Base-by-base conservation (phyloP, 1,140 invertebrate genomes). In the Drosophila ohnishii region DNA sequence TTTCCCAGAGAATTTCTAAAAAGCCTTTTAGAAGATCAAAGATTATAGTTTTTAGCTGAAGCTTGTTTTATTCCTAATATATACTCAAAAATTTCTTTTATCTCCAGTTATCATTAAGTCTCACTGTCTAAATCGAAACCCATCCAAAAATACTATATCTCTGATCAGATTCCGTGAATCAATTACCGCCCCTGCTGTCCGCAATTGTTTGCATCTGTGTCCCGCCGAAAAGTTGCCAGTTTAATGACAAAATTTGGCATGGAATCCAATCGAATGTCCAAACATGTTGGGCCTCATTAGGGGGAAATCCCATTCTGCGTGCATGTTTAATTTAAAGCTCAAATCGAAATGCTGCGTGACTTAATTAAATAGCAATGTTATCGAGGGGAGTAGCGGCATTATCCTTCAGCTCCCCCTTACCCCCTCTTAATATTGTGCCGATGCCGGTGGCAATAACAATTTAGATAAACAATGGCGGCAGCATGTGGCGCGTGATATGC, bases 281-380 rank as follows among this genome's bases (percentile, higher is more conserved):
- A 78, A 55, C 66, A 75, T 62, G 60, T 65, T 48, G 35, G 60
- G 51, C 45, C 76, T 78, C 79, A 87, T 87, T 86, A 82, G 48
- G 50, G n/a, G 8, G 9, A 50, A 76, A 72, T 65, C 75, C 22
- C 65, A 45, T 47, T 62, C 40, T 40, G 14, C 25, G 50, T 14
- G 59, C 56, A 67, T 71, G 74, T 79, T 86, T 71, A 86, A 86
- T 86, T 81, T 79, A 83, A 87, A 79, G 66, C 83, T 45, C 13
- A 48, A 79, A 76, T 86, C 72, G 79, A 87, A 77, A 86, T 87
- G 75, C 69, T 86, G 83, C 83, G 83, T 86, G 83, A 86, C 83
- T 86, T 83, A 86, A 86, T 86, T 86, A 86, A 83, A 87, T 86
- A 83, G 83, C 84, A 87, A 77, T 87, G 83, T 39, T 47, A 76